These are phyloP conservation scores for Fundulus diaphanus DNA, from an alignment of 2,797 vertebrate genomes.

Conservation along the genomic window DNA sequence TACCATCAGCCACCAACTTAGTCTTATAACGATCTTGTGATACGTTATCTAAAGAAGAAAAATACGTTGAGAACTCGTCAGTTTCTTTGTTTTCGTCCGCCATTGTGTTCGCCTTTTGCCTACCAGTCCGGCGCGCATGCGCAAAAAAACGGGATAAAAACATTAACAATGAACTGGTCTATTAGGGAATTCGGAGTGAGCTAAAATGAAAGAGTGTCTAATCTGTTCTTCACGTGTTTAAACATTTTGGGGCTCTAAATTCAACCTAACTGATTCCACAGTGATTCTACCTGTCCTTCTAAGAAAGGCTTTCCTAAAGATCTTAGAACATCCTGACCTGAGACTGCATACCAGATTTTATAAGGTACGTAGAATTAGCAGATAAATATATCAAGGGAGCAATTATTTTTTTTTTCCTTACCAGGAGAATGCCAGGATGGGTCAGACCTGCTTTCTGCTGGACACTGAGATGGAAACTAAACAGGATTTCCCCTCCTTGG, in stretches of 20 bases:
- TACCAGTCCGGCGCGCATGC: no score
- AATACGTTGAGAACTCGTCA: no score
- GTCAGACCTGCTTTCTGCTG: slow-evolving; percentile 32
- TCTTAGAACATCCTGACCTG: not conserved
- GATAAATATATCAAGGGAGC: not conserved
- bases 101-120: no score
- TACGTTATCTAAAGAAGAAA: no score
- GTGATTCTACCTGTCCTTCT: not conserved
- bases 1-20: no score
- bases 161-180: no score
- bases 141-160: no score
- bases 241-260: not conserved
- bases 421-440: slow-evolving; percentile 7
- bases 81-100: no score
- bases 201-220: not conserved
- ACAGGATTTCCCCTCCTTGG: slow-evolving; percentile 56
- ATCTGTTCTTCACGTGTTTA: not conserved
- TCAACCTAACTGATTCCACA: not conserved
- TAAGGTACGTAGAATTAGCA: not conserved
- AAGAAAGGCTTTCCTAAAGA: not conserved
- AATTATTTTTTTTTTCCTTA: not conserved
- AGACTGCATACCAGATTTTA: not conserved
- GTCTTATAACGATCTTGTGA: no score
- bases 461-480: slow-evolving; percentile 47
- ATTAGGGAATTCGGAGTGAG: no score